Percentiles rank a stretch among this genome's conserved stretches.
These are phyloP conservation scores for Nipponacmea schrenckii DNA, from an alignment of 2,888 invertebrate genomes.

Conservation along the genomic window DNA sequence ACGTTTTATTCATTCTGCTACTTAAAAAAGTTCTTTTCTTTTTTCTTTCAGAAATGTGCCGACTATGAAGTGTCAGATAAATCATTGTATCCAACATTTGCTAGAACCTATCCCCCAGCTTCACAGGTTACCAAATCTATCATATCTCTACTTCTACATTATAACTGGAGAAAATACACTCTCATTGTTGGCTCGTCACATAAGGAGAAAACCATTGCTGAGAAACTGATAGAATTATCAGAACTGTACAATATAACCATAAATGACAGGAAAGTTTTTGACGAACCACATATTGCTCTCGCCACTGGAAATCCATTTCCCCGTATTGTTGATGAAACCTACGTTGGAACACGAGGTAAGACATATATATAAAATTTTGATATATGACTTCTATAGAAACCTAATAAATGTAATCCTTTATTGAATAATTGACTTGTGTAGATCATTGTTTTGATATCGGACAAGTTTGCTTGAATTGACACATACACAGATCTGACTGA, in stretches of 20 bases:
- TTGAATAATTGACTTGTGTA: not conserved
- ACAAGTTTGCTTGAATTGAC: not conserved
- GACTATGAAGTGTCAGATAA: conserved; percentile 88
- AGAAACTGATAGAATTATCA: conserved; percentile 82
- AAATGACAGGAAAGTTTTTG: conserved; percentile 76
- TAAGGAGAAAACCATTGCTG: conserved; percentile 78
- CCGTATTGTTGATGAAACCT: conserved; percentile 81
- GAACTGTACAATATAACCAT: conserved; percentile 79
- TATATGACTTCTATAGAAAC: not conserved
- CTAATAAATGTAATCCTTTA: not conserved
- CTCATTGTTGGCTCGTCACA: conserved; percentile 70
- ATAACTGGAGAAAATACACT: conserved; percentile 93
- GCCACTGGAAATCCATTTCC: conserved; percentile 58
- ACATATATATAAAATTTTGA: conserved; percentile 11
- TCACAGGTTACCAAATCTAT: conserved; percentile 88
- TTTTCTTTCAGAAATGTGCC: conserved; percentile 85
- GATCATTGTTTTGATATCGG: not conserved
- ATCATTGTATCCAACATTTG: conserved; percentile 84
- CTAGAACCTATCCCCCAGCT: conserved; percentile 92
- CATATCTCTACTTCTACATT: conserved; percentile 88
- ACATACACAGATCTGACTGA: no score
- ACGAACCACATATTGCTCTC: conserved; percentile 53
- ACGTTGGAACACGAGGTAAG: conserved; percentile 83
- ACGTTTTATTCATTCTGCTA: no score
- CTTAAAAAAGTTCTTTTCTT: conserved; percentile 9